These are phyloP conservation scores for Drosophila dives DNA, from an alignment of 2,888 invertebrate species.

Conservation along the genomic window DNA sequence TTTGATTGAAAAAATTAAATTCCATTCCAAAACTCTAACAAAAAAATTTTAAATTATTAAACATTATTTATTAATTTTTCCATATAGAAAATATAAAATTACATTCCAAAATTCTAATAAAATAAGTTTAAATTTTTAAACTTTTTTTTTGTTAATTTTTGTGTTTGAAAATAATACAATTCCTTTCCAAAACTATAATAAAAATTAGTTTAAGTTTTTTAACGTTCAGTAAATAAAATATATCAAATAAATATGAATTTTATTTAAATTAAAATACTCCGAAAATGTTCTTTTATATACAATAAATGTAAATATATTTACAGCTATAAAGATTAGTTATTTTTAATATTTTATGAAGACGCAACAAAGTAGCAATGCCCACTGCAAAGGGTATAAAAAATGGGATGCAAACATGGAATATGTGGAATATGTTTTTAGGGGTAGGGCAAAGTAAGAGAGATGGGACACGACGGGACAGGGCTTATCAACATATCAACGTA, in stretches of 20 bases:
- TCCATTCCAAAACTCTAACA: too few species aligned
- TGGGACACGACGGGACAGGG: slow-evolving; percentile 17
- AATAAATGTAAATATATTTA: not conserved
- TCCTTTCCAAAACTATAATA: not conserved
- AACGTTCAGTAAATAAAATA: not conserved
- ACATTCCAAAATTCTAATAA: not conserved
- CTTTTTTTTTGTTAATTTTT: too few species aligned
- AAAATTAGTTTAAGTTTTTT: not conserved
- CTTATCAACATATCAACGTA: slow-evolving; percentile 33
- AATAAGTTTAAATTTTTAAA: not conserved
- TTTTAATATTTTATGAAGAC: not conserved
- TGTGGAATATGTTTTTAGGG: not conserved
- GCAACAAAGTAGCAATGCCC: not conserved
- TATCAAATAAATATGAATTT: not conserved
- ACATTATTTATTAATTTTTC: too few species aligned
- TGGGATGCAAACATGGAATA: slow-evolving; percentile 15
- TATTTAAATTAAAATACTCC: not conserved
- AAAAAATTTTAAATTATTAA: too few species aligned
- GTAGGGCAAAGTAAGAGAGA: not conserved
- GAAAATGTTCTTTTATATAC: not conserved
- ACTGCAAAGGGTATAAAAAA: slow-evolving; percentile 2
- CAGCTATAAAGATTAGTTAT: not conserved
- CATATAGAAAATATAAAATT: too few species aligned
- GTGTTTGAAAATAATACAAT: not conserved
- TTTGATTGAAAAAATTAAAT: too few species aligned